Percentiles rank a stretch among this genome's conserved stretches.
Conservation (phyloP, 1,140 invertebrate genomes). For the Acarapis woodi region DNA sequence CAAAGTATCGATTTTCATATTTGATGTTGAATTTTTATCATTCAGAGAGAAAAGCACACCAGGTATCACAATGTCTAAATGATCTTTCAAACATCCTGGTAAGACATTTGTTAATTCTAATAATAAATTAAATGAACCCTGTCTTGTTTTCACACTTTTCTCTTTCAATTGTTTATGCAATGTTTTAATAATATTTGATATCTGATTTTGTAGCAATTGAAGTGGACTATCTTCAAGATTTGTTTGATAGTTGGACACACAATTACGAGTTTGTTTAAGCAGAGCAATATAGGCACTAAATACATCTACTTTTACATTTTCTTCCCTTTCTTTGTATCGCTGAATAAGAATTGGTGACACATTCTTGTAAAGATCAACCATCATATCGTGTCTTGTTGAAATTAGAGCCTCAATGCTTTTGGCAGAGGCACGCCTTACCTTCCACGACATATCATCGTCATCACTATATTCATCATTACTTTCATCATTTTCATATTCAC, state of each 20-base stretch:
- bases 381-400: slow-evolving; percentile 55
- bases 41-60: slow-evolving; percentile 57
- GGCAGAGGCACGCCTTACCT: slow-evolving; percentile 67
- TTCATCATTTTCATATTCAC: slow-evolving; percentile 38
- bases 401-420: slow-evolving; percentile 91
- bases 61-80: slow-evolving; percentile 52
- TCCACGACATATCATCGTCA: slow-evolving; percentile 99
- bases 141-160: slow-evolving; percentile 69
- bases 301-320: slow-evolving; percentile 94
- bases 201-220: slow-evolving; percentile 21
- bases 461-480: slow-evolving; percentile 84
- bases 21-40: too few relatives aligned
- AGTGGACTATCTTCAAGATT: slow-evolving; percentile 9
- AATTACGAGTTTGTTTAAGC: slow-evolving; percentile 52
- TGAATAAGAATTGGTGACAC: slow-evolving; percentile 59
- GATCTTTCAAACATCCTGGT: slow-evolving; percentile 54
- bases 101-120: slow-evolving; percentile 64
- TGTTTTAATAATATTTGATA: slow-evolving; percentile 48
- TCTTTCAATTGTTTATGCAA: slow-evolving; percentile 70
- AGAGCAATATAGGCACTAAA: slow-evolving; percentile 82
- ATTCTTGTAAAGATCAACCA: slow-evolving; percentile 59
- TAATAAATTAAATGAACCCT: slow-evolving; percentile 63
- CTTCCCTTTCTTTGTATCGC: slow-evolving; percentile 48
- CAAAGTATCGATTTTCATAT: too few relatives aligned
- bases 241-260: slow-evolving; percentile 17